Conservation (phyloP, 92 coral and sea anemone species). For the Palythoa heliodiscus region DNA sequence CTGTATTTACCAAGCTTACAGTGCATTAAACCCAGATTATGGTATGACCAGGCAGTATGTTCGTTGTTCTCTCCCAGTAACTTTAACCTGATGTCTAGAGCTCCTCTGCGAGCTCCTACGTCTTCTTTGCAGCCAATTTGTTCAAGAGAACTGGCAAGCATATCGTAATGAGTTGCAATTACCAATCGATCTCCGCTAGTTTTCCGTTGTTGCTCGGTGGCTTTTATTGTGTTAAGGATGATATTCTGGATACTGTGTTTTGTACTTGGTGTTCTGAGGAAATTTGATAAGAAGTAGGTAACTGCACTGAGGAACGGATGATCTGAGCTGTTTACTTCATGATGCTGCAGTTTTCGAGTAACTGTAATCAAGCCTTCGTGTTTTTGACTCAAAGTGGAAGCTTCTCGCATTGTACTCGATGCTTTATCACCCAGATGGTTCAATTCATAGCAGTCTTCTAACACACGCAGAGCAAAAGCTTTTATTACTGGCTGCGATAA, state of each 20-base stretch:
- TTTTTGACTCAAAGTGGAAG: not conserved
- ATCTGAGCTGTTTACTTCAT: not conserved
- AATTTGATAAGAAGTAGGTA: not conserved
- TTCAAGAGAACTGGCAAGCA: not conserved
- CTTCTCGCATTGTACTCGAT: not conserved
- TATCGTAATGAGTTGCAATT: not conserved
- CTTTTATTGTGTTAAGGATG: not conserved
- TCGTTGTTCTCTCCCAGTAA: slow-evolving; percentile 13
- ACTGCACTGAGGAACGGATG: not conserved
- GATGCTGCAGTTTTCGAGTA: not conserved
- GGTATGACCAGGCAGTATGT: slow-evolving; percentile 38
- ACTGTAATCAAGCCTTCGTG: not conserved
- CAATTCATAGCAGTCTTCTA: not conserved
- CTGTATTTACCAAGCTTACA: not conserved
- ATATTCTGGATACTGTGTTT: not conserved
- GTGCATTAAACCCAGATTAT: slow-evolving; percentile 11
- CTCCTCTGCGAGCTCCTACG: not conserved
- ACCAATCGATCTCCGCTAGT: not conserved
- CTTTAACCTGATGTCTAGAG: slow-evolving; percentile 37
- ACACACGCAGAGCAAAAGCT: not conserved
- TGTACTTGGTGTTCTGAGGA: not conserved
- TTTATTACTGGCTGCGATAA: not conserved
- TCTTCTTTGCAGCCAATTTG: not conserved
- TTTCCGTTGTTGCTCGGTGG: not conserved
- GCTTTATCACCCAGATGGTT: not conserved